These are phyloP conservation scores for Netelia inedita DNA, from an alignment of 2,888 invertebrate species.

Conservation along the genomic window DNA sequence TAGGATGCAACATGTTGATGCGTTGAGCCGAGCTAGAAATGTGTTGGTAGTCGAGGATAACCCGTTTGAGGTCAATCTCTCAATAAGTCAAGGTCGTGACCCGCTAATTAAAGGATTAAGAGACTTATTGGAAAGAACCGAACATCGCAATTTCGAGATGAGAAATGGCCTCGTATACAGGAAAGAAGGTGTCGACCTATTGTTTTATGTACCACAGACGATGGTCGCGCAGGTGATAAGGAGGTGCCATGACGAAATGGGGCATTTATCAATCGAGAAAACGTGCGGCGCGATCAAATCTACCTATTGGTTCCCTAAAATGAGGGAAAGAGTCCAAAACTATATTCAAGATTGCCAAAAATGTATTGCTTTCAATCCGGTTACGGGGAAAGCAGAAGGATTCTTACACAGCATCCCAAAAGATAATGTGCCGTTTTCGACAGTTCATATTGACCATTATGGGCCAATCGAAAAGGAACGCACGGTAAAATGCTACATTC, in stretches of 20 bases:
- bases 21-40: conserved; percentile 66
- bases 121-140: conserved; percentile 41
- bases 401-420: conserved; percentile 54
- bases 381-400: conserved; percentile 32
- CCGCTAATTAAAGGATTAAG: conserved; percentile 25
- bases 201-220: conserved; percentile 1
- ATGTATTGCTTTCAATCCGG: conserved; percentile 65
- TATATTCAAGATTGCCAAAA: conserved; percentile 67
- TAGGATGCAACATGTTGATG: conserved; percentile 68
- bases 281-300: neutral
- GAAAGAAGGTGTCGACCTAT: conserved; percentile 36
- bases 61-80: conserved; percentile 48
- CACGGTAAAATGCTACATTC: conserved; percentile 29
- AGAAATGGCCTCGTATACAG: conserved; percentile 59
- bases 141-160: conserved; percentile 51
- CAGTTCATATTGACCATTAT: conserved; percentile 56
- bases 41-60: too few relatives aligned
- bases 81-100: conserved; percentile 50
- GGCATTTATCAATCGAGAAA: conserved; percentile 38
- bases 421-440: conserved; percentile 40
- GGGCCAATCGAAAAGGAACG: too few relatives aligned
- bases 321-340: conserved; percentile 43
- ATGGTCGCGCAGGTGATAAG: conserved; percentile 36
- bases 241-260: conserved; percentile 69
- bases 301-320: conserved; percentile 64